Conservation (phyloP, 2,888 invertebrate species). For the Cryptocheilus praepositus region DNA sequence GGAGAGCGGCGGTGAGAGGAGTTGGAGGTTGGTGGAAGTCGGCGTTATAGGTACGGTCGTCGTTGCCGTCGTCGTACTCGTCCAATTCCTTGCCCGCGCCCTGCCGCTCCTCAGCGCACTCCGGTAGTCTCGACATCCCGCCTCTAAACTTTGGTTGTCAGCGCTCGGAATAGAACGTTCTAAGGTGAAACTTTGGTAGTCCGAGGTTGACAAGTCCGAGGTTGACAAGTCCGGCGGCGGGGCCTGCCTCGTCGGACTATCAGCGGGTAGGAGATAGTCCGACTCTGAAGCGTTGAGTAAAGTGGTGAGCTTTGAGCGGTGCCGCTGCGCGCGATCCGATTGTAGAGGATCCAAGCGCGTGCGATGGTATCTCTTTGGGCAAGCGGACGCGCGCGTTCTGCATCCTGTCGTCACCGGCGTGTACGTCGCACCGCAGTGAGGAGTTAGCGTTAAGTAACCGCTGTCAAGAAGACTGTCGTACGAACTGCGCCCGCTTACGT, state of each 20-base stretch:
- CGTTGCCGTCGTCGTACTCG: conserved; percentile 1
- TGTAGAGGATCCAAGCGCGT: conserved; percentile 50
- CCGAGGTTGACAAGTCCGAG: conserved; percentile 20
- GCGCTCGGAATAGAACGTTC: conserved; percentile 22
- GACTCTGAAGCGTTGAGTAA: conserved; percentile 39
- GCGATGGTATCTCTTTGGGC: conserved; percentile 35
- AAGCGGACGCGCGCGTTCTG: conserved; percentile 36
- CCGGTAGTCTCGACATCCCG: conserved; percentile 6
- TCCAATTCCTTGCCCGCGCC: conserved; percentile 25
- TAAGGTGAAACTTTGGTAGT: conserved; percentile 12
- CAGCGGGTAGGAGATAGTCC: conserved; percentile 44
- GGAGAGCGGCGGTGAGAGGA: conserved; percentile 59
- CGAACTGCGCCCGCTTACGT: conserved; percentile 32
- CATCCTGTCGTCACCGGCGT: conserved; percentile 45
- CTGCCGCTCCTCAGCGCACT: conserved; percentile 22
- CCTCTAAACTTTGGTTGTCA: conserved; percentile 6
- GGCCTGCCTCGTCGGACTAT: conserved; percentile 32
- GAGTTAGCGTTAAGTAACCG: conserved; percentile 61
- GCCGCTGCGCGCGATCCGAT: conserved; percentile 45
- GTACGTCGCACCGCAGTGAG: conserved; percentile 50
- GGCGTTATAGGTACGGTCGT: conserved; percentile 57
- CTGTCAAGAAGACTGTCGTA: conserved; percentile 57
- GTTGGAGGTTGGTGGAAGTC: conserved; percentile 47
- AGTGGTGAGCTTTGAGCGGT: conserved; percentile 49
- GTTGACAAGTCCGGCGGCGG: conserved; percentile 21